phyloP scores from a whole-genome alignment of 37 sponge, comb jelly and placozoan genomes.

The Axinella damicornis region DNA sequence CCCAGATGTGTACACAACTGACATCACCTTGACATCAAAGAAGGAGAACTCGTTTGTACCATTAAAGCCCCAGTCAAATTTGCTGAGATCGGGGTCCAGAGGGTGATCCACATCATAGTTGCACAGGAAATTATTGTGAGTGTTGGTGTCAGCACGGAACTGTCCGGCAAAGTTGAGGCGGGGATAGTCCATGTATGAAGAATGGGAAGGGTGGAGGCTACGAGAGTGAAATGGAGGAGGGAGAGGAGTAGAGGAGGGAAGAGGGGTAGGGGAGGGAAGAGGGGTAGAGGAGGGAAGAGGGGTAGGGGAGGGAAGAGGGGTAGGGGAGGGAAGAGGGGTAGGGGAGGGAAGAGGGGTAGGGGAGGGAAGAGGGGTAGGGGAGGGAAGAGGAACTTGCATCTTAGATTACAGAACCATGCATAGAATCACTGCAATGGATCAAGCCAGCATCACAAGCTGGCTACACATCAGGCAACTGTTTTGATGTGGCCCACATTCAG shows the following conservation, averaged over 20 bases:
- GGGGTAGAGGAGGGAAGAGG: too few relatives aligned
- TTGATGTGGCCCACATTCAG: too few relatives aligned
- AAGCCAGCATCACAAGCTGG: too few relatives aligned
- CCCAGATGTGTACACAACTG: conserved; percentile 19
- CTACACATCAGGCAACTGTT: too few relatives aligned
- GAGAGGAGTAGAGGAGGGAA: too few relatives aligned
- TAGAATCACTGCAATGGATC: too few relatives aligned
- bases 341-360: too few relatives aligned
- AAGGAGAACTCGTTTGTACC: conserved; percentile 38
- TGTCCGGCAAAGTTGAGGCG: conserved; percentile 45
- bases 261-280: too few relatives aligned
- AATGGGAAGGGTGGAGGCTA: background rate
- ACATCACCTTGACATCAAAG: conserved; percentile 24
- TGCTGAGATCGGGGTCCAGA: background rate
- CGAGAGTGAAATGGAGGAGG: background rate
- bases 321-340: too few relatives aligned
- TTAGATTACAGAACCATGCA: too few relatives aligned
- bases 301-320: too few relatives aligned
- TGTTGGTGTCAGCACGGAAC: conserved; percentile 41
- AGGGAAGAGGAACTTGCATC: too few relatives aligned
- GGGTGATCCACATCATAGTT: background rate
- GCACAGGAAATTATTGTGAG: conserved; percentile 31
- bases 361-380: background rate
- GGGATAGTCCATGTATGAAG: conserved; percentile 36
- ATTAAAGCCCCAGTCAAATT: conserved; percentile 14